Base-by-base conservation (phyloP, 2,113 vertebrate genomes). In the Plecturocebus donacophilus region DNA sequence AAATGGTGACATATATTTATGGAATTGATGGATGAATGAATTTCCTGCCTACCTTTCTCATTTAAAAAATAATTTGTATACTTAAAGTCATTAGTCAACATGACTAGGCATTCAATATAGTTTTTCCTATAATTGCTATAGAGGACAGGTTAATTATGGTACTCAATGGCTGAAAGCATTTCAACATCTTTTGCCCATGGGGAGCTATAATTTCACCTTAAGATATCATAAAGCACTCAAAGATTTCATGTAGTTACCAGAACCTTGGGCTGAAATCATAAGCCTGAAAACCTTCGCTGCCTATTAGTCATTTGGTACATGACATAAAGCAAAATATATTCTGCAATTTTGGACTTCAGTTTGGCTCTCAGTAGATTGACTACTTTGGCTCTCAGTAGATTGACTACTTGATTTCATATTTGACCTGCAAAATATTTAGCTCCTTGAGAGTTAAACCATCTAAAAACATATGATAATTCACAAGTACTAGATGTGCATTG, bases 211-310 rank as follows among this genome's bases (percentile, higher is more conserved):
- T 92, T 98, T 97, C 47, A 96, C 30, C 96, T 80, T 54, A 98
- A n/a, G 79, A 92, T 87, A 95, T 96, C 93, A 97, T 98, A 98
- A 97, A 97, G 90, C 92, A 97, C 90, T 97, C 96, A 97, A 96
- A 77, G 86, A 66, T 76, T 96, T 97, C 87, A 94, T 96, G 96
- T 96, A 94, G 93, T 97, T 97, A 96, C 93, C 92, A 97, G 94
- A 92, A 92, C 92, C 96, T 92, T 96, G 94, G 83, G 61, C 87
- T 95, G 96, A 95, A 97, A 98, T 97, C 95, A 97, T 95, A 96
- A 96, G 94, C 96, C 93, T 76, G 76, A 96, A 93, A 98, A 73
- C 92, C 89, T 91, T 87, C 75, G 8, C 14, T 95, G 68, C 84
- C 81, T 95, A 96, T 98, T 94, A 95, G 42, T 98, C 70, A 88